Evolutionary conservation across 1,140 invertebrate genomes (phyloP).

Genomic region (Diachasmimorpha longicaudata): DNA sequence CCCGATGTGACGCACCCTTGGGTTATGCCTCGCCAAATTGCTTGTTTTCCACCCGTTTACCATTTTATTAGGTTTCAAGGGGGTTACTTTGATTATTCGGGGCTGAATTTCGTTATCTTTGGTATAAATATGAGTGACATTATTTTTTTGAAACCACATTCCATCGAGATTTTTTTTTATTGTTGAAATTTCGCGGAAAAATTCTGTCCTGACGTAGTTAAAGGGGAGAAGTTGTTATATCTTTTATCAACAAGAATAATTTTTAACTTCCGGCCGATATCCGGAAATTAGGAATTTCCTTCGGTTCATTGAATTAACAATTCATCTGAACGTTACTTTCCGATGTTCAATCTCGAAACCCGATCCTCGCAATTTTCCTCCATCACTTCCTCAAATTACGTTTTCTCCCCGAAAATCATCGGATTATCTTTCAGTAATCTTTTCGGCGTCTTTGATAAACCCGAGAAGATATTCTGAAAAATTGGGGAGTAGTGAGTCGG

Average conservation of each 20-base stretch:
- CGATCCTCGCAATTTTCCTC: background rate
- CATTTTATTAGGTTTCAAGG: slow-evolving; percentile 59
- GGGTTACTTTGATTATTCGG: slow-evolving; percentile 15
- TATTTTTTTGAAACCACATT: background rate
- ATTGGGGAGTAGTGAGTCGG: background rate
- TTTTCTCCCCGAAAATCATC: background rate
- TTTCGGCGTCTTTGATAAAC: background rate
- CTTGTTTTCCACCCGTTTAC: slow-evolving; percentile 63
- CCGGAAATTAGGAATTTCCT: background rate
- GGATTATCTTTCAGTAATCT: background rate
- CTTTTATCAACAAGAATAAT: too few relatives aligned
- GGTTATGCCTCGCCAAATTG: slow-evolving; percentile 45
- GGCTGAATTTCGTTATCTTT: background rate
- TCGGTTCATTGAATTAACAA: background rate
- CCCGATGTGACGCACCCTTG: slow-evolving; percentile 5
- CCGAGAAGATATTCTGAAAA: background rate
- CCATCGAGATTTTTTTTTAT: background rate
- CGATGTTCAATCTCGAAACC: background rate
- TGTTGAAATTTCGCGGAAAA: too few relatives aligned
- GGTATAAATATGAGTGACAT: background rate
- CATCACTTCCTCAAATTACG: background rate
- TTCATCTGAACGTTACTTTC: background rate
- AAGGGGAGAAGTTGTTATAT: too few relatives aligned
- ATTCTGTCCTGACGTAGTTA: too few relatives aligned
- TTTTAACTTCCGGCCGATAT: too few relatives aligned